These are phyloP conservation scores for Astyanax mexicanus DNA, from an alignment of 2,797 vertebrate genomes.

Conservation along the genomic window DNA sequence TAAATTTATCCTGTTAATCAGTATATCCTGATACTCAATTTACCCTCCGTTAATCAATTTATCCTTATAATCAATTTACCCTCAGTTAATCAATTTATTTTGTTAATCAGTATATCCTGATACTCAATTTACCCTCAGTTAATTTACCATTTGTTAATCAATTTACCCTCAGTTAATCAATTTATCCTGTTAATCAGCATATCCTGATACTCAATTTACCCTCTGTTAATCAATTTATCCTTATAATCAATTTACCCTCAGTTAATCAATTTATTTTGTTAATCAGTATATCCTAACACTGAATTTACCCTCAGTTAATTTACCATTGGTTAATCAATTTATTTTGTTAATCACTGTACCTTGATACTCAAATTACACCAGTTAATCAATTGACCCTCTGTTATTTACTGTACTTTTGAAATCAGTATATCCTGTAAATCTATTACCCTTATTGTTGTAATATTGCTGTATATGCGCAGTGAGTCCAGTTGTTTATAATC, in stretches of 20 bases:
- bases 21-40: no score
- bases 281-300: background rate
- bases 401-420: no score
- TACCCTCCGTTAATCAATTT: background rate
- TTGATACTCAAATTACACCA: background rate
- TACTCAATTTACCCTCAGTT: background rate
- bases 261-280: background rate
- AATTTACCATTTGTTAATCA: background rate
- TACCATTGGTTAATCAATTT: background rate
- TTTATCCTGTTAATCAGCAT: background rate
- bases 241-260: no score
- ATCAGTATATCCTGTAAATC: no score
- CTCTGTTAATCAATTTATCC: no score
- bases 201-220: no score
- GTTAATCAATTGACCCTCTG: background rate
- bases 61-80: background rate
- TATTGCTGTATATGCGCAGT: no score
- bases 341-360: background rate
- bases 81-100: background rate
- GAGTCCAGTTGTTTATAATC: no score
- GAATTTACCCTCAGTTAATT: no score
- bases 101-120: background rate
- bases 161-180: background rate
- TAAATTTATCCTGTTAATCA: no score
- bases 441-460: no score